These are phyloP conservation scores for Scolopax bukidnonensis DNA, from an alignment of 2,797 vertebrate genomes.

Conservation along the genomic window DNA sequence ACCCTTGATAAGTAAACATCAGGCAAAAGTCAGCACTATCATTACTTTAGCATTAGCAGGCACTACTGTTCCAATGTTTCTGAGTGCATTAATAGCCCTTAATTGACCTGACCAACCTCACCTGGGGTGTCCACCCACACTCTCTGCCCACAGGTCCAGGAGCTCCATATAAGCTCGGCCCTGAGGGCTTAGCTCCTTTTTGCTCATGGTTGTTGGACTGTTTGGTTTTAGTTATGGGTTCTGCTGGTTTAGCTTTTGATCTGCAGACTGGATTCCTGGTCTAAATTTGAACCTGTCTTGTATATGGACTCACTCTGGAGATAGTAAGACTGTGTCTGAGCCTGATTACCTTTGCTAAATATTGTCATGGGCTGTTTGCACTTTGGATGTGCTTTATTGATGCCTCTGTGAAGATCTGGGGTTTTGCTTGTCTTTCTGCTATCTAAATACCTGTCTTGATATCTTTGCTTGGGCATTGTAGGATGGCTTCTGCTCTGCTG, in stretches of 20 bases:
- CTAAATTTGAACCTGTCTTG: accelerated
- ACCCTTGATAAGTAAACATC: accelerated
- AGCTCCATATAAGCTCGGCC: background rate
- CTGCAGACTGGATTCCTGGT: accelerated
- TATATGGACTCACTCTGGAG: accelerated
- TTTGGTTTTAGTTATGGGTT: accelerated
- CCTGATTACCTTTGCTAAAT: accelerated
- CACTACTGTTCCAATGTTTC: background rate
- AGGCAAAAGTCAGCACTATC: background rate
- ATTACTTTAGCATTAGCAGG: background rate
- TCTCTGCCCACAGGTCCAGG: background rate
- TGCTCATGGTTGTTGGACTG: accelerated
- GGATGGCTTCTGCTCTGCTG: background rate
- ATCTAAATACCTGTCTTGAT: accelerated
- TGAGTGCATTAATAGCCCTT: background rate
- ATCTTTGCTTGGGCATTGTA: accelerated
- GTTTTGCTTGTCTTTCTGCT: accelerated
- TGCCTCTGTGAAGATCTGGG: accelerated
- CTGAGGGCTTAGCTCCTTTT: accelerated
- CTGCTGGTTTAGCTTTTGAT: accelerated
- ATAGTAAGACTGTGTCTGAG: accelerated
- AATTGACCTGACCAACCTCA: background rate
- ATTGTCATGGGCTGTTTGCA: accelerated
- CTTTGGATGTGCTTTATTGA: accelerated
- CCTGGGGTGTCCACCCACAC: background rate